Evolutionary conservation across 2,113 vertebrate species (phyloP).

Genomic region (Lipotes vexillifer): DNA sequence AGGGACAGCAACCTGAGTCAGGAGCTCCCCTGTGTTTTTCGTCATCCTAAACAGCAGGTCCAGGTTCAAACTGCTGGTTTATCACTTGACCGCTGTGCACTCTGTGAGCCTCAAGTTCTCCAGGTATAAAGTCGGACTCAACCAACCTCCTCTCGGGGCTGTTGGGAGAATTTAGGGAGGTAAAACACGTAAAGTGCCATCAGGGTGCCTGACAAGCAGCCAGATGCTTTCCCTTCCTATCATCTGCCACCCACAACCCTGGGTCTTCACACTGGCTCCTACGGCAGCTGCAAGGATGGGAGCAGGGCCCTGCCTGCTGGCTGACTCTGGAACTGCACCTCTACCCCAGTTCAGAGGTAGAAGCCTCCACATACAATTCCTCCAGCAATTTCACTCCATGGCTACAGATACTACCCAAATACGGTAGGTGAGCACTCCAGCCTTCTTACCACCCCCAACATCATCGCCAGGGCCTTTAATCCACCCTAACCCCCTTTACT

Average conservation of each 20-base stretch:
- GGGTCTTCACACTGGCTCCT: rapidly evolving
- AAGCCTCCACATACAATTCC: not conserved
- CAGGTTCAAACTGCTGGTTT: not conserved
- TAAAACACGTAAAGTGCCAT: rapidly evolving
- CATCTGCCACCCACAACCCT: not conserved
- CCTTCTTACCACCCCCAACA: not conserved
- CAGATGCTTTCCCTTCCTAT: not conserved
- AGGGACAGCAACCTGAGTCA: not conserved
- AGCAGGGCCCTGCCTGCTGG: slow-evolving; percentile 10
- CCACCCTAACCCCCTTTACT: not conserved
- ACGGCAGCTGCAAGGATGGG: not conserved
- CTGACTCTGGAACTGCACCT: not conserved
- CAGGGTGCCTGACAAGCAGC: rapidly evolving
- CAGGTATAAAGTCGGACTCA: not conserved
- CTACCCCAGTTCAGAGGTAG: not conserved
- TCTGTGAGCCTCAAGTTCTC: not conserved
- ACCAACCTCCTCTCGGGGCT: not conserved
- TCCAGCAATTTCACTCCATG: not conserved
- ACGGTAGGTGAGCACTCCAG: not conserved
- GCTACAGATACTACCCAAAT: not conserved
- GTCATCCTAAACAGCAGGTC: not conserved
- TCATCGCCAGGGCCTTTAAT: not conserved
- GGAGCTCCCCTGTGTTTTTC: not conserved
- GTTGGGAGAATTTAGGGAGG: not conserved
- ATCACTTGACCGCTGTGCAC: not conserved